Evolutionary conservation across 2,888 invertebrate genomes (phyloP), one percentile per base, ranked within the genome.

Genomic region (Halictus ligatus): DNA sequence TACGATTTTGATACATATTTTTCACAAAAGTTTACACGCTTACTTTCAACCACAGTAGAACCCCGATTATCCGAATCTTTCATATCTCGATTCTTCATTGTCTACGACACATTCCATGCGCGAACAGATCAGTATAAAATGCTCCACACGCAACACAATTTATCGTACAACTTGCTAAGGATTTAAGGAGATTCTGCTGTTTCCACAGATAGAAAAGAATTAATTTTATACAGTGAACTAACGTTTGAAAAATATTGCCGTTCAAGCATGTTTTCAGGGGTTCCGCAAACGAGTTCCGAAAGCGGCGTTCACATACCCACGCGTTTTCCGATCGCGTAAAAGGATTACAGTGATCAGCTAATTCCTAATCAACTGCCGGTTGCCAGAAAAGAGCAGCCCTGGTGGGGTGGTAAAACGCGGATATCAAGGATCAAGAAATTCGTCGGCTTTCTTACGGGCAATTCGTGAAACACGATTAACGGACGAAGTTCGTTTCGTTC

Each of bases 381-480:
- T 21, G 21, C 69, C 3, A 10, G 69, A 21, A 35, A 40, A 35
- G 69, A 18, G 21, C 21, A 21, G 4, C 0, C 4, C 29, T 29
- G 29, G 15, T 18, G 21, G 21, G 69, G 12, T 69, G 67, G 35
- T 64, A 40, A 67, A 29, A 18, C 40, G 40, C 10, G 40, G 40
- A 25, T 46, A 50, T n/a, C 54, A 48, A 50, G 58, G 74, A 76
- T 69, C 64, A 80, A 80, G 83, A 86, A 78, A 80, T 86, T 83
- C 78, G 67, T 73, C 78, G 79, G 74, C 67, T 72, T 85, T 81
- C 87, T 85, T 85, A 81, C 67, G 77, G 77, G 75, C 78, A 79
- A 83, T 85, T 81, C 81, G 81, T 75, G 72, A 87, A 87, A 87
- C 73, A 80, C 83, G 85, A 87, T 88, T 89, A 89, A 89, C 81